Base-by-base conservation (phyloP, 2,797 vertebrate species). In the Orientallactaga sibirica region DNA sequence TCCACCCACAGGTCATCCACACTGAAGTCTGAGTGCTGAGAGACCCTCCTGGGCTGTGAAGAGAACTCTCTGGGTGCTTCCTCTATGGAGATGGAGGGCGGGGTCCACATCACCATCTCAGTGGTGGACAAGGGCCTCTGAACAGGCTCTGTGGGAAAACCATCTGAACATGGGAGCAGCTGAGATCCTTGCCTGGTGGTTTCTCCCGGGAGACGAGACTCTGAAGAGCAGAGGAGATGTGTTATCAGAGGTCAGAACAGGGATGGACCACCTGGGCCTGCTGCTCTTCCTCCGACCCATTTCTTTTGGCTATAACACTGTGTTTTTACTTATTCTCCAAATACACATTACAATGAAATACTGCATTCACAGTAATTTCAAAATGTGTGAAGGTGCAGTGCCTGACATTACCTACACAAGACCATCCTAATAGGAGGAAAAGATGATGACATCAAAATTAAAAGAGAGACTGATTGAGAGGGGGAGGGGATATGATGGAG, bases 1-100 rank as follows among this genome's bases (percentile, higher is more conserved):
- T 99, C 98, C 96, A 99, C 98, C 99, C 99, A 99, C 81, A 99
- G 96, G 96, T 99, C 99, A 90, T 99, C 99, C 73, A 98, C 97
- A 97, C 98, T 99, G 97, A 97, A 97, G 81, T 90, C 97, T 37
- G 97, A 98, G 90, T 83, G 96, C 67, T 94, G 86, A 22, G 86
- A 68, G 93, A 93, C 93, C 86, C 86, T 92, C 94, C 93, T 95
- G 84, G 85, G 95, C 14, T 66, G 68, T 11, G 52, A 7, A 58
- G 61, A 24, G 37, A 41, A 62, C 43, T 97, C 94, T 37, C 95
- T 92, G 82, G 75, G 74, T 84, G 92, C 96, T 96, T 95, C 95
- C 75, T 98, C 95, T 92, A 97, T 76, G 82, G 48, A 95, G 92
- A 92, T 43, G 37, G 96, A 97, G 92, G 96, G 95, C 89, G 97